phyloP scores from a whole-genome alignment of 2,888 invertebrate species.

The Eledone cirrhosa region DNA sequence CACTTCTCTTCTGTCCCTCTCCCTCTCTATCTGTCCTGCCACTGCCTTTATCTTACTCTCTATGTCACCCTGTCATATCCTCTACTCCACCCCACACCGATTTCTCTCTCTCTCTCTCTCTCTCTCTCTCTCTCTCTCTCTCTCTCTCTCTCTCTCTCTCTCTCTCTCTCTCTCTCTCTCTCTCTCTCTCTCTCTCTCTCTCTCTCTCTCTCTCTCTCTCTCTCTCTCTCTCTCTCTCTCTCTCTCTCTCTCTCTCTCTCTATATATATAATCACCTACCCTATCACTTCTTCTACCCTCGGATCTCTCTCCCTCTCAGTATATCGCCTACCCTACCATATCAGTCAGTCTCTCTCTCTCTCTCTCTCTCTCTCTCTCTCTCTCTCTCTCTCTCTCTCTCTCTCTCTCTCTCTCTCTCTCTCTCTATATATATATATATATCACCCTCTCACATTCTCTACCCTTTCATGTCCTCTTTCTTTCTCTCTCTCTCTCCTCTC shows the following conservation, averaged over 20 bases:
- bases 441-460: background rate
- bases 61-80: background rate
- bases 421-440: background rate
- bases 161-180: background rate
- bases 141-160: background rate
- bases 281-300: background rate
- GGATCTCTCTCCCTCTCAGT: background rate
- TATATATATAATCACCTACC: background rate
- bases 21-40: background rate
- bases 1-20: too few species aligned
- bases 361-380: constrained; percentile 14
- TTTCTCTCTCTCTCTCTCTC: background rate
- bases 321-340: background rate
- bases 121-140: background rate
- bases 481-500: background rate
- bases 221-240: background rate
- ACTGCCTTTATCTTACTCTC: background rate
- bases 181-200: background rate
- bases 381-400: background rate
- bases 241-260: background rate
- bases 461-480: background rate
- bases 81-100: background rate
- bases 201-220: background rate
- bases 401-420: background rate
- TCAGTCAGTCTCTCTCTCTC: background rate